Evolutionary conservation across 2,113 vertebrate genomes (phyloP), one percentile per base, ranked within the genome.

Genomic region (Oophaga pumilio): DNA sequence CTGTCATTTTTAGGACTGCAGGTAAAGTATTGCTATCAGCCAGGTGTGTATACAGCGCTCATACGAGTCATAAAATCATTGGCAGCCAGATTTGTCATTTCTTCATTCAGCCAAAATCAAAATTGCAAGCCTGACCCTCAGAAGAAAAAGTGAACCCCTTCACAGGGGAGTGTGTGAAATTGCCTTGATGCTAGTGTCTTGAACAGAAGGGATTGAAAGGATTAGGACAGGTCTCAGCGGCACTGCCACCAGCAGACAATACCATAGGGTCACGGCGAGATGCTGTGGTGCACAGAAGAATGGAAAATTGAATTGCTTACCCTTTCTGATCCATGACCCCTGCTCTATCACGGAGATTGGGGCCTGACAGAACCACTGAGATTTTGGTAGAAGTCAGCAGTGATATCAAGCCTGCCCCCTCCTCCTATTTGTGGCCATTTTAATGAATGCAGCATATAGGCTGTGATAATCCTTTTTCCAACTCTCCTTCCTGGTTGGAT

Each of bases 231-330:
- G 87, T 88, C 87, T 88, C 87, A 57, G 71, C 56, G 71, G 87
- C 59, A 68, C 59, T 20, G 87, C 80, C 80, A 84, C 81, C 87
- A 84, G 59, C 80, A 84, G 71, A 88, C 80, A 83, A 88, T 88
- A 82, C 71, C 60, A 77, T 22, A n/a, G 80, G 87, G 80, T 84
- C 80, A 83, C 43, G 28, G 71, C 57, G 49, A 76, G 74, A 77
- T 68, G 80, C 73, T 77, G 73, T 64, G 87, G 87, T 71, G 85
- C 87, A 84, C 59, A 83, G 73, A 83, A 84, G 77, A 81, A 88
- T 76, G 87, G 76, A 84, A 88, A 88, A 88, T 88, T 88, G 87
- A 88, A 88, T 88, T 88, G 87, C 87, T 84, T 84, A 88, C 87
- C 81, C 87, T 77, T 26, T 84, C 33, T 76, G 81, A 88, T 84